phyloP scores from a whole-genome alignment of 2,113 vertebrate species.

The Platichthys flesus region DNA sequence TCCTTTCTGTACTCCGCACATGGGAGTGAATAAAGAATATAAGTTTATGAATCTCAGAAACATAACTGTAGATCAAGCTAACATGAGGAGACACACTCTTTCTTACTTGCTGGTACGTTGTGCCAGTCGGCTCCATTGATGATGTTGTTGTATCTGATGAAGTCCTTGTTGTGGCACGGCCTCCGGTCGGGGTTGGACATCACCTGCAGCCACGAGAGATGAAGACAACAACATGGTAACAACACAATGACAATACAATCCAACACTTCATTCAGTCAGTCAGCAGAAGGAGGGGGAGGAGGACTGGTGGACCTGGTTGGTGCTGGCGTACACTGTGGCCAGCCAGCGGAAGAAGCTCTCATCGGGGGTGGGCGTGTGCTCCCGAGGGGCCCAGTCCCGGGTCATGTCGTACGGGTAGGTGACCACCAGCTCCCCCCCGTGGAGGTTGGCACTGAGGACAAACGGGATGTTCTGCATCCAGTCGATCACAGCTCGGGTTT shows the following conservation, averaged over 20 bases:
- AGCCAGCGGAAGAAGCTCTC: slow-evolving; percentile 96
- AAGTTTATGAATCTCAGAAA: too few species aligned
- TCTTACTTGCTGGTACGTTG: slow-evolving; percentile 90
- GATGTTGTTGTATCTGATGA: slow-evolving; percentile 89
- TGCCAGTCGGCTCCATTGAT: slow-evolving; percentile 93
- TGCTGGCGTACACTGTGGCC: slow-evolving; percentile 89
- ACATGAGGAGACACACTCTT: neutral
- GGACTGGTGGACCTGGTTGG: slow-evolving; percentile 77
- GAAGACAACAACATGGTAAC: neutral
- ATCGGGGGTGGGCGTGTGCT: slow-evolving; percentile 84
- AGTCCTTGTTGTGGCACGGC: slow-evolving; percentile 89
- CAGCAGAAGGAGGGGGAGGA: neutral
- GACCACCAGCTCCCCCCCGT: slow-evolving; percentile 91
- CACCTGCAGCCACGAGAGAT: slow-evolving; percentile 72
- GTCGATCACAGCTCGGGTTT: slow-evolving; percentile 88
- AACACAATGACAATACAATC: neutral
- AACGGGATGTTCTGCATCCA: slow-evolving; percentile 96
- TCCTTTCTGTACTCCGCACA: too few species aligned
- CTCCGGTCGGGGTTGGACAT: slow-evolving; percentile 89
- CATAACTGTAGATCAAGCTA: neutral
- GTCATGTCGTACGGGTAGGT: slow-evolving; percentile 87
- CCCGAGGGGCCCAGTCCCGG: slow-evolving; percentile 78
- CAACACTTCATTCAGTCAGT: neutral
- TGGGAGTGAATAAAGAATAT: too few species aligned
- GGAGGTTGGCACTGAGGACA: slow-evolving; percentile 92